A percentile compares a stretch with the other conserved stretches of the same genome.
Conservation (phyloP, 2,797 vertebrate genomes). For the Rhabdophis nuchalis region DNA sequence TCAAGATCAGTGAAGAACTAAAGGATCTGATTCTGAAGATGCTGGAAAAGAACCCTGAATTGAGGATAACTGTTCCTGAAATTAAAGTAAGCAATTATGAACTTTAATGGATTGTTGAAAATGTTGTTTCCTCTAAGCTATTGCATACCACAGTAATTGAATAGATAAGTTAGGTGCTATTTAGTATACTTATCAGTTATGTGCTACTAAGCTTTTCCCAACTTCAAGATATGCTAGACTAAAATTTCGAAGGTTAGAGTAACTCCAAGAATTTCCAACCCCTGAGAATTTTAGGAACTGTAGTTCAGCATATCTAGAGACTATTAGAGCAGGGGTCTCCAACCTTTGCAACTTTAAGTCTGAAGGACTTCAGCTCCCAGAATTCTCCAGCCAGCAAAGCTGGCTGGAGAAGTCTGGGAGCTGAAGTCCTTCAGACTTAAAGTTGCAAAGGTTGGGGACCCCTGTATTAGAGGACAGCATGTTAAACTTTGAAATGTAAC, state of each 20-base stretch:
- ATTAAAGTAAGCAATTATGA: constrained; percentile 83
- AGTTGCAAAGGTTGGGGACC: too few species aligned
- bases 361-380: too few species aligned
- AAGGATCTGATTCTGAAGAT: constrained; percentile 85
- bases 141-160: background rate
- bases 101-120: background rate
- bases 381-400: too few species aligned
- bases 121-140: background rate
- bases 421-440: too few species aligned
- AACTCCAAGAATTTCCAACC: background rate
- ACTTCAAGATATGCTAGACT: background rate
- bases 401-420: too few species aligned
- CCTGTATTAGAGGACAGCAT: background rate
- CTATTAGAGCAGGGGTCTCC: too few species aligned
- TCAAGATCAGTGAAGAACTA: constrained; percentile 78
- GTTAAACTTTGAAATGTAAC: background rate
- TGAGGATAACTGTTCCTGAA: constrained; percentile 86
- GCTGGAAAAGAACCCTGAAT: constrained; percentile 93
- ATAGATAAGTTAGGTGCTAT: background rate
- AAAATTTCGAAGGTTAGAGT: background rate
- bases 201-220: background rate
- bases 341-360: too few species aligned
- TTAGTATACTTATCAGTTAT: background rate
- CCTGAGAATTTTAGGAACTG: background rate
- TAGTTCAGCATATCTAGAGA: background rate